Evolutionary conservation across 35 echinoderm and acorn worm genomes (phyloP).

Genomic region (Acanthaster planci): DNA sequence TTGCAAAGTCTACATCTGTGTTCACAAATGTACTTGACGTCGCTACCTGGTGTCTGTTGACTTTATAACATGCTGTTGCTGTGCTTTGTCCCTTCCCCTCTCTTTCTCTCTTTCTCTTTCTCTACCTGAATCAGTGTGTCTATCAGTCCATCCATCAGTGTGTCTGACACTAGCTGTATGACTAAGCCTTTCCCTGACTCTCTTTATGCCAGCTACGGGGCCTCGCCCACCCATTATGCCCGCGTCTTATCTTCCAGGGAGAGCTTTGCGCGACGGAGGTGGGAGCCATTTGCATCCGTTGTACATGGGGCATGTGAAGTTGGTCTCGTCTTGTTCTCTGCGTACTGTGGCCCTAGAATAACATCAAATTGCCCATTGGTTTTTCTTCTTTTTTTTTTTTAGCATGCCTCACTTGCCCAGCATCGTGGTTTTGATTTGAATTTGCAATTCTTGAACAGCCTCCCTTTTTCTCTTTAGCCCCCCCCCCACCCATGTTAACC

Average conservation of each 20-base stretch:
- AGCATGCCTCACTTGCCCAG: background rate
- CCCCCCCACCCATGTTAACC: too few relatives aligned
- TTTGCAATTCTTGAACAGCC: background rate
- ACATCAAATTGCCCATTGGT: background rate
- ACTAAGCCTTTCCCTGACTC: conserved; percentile 33
- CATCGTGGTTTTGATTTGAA: conserved; percentile 17
- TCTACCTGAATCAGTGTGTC: background rate
- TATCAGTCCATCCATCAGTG: conserved; percentile 10
- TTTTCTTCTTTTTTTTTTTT: background rate
- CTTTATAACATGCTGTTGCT: background rate
- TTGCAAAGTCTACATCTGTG: background rate
- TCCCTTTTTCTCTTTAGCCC: too few relatives aligned
- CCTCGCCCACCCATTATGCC: conserved; percentile 43
- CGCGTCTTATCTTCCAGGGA: conserved; percentile 22
- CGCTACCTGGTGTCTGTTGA: background rate
- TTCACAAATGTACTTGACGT: background rate
- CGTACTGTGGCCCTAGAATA: background rate
- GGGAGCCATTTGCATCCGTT: conserved; percentile 18
- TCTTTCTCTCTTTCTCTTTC: background rate
- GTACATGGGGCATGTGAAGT: background rate
- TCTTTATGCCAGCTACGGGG: conserved; percentile 40
- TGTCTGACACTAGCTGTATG: background rate
- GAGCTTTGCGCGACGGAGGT: conserved; percentile 31
- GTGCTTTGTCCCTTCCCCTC: background rate
- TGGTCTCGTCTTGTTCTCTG: background rate